Conservation (phyloP, 2,113 vertebrate genomes). For the rat (Rattus norvegicus) region GRCr8 NC_086019.1:13001001-13001500, state of each 20-base stretch:
- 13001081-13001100: constrained; percentile 46
- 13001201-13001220: not conserved
- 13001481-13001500: not conserved
- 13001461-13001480: not conserved
- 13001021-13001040: constrained; percentile 48
- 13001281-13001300: not conserved
- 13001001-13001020: constrained; percentile 43
- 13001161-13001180: not conserved
- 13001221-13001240: constrained; percentile 8
- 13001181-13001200: constrained; percentile 27
- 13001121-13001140: constrained; percentile 6
- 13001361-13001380: not conserved
- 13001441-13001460: not conserved
- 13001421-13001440: not conserved
- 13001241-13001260: not conserved
- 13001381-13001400: not conserved
- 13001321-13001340: not conserved
- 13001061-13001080: not conserved
- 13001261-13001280: not conserved
- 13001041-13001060: constrained; percentile 64
- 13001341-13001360: not conserved
- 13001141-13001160: constrained; percentile 3
- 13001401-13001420: constrained; percentile 37
- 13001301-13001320: not conserved
- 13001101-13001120: constrained; percentile 37